Evolutionary conservation across 2,113 vertebrate species (phyloP).

Genomic region (Solea senegalensis): DNA sequence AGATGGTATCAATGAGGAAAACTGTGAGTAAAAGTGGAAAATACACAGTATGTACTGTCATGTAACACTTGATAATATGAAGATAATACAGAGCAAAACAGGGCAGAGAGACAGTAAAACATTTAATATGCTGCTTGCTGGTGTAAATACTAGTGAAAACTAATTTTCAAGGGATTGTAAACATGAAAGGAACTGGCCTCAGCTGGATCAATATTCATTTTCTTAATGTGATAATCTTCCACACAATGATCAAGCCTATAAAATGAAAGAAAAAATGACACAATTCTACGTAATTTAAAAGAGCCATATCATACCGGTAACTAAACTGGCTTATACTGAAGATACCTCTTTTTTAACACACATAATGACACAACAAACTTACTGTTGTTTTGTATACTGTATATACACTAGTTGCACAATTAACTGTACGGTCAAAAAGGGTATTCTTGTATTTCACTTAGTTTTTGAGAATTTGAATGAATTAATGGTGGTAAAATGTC

Average conservation of each 20-base stretch:
- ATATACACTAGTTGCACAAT: conserved; percentile 10
- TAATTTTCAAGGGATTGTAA: background rate
- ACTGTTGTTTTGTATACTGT: no score
- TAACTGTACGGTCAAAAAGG: background rate
- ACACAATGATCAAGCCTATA: background rate
- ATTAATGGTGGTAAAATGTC: background rate
- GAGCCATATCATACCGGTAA: background rate
- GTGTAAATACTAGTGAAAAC: background rate
- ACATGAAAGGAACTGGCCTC: background rate
- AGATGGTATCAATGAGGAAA: conserved; percentile 73
- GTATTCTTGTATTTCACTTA: background rate
- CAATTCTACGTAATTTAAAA: background rate
- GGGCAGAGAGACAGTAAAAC: background rate
- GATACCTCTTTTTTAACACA: background rate
- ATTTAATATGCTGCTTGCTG: background rate
- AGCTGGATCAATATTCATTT: background rate
- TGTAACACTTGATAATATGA: background rate
- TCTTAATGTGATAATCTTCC: background rate
- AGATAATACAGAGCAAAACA: background rate
- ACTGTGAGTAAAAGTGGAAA: conserved; percentile 80
- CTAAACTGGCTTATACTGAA: background rate
- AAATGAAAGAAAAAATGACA: no score
- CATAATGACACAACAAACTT: no score
- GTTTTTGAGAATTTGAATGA: background rate
- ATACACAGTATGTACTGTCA: background rate